phyloP scores from a whole-genome alignment of 2,888 invertebrate species.

The Tinea pellionella region DNA sequence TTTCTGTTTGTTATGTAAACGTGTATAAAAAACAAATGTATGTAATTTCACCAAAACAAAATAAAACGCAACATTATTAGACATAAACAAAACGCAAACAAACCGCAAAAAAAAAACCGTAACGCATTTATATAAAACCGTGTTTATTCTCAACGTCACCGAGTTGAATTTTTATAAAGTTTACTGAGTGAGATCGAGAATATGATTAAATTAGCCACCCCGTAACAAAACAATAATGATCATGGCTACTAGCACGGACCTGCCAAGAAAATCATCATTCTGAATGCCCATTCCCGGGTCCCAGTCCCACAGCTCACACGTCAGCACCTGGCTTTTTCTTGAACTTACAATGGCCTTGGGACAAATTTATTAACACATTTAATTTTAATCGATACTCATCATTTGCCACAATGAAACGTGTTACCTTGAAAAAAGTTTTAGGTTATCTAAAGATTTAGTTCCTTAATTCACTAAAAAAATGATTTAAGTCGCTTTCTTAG shows the following conservation, averaged over 20 bases:
- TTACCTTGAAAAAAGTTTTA: too few species aligned
- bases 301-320: slow-evolving; percentile 85
- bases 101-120: background rate
- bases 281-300: slow-evolving; percentile 83
- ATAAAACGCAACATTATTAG: background rate
- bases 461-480: too few species aligned
- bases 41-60: background rate
- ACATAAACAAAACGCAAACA: background rate
- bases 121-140: background rate
- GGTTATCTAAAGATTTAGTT: too few species aligned
- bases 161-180: background rate
- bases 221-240: background rate
- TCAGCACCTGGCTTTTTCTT: slow-evolving; percentile 78
- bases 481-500: too few species aligned
- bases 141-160: background rate
- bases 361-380: slow-evolving; percentile 41
- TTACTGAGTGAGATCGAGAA: background rate
- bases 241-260: slow-evolving; percentile 64
- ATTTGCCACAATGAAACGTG: background rate
- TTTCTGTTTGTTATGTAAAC: background rate
- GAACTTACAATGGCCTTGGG: slow-evolving; percentile 82
- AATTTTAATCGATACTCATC: slow-evolving; percentile 18
- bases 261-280: slow-evolving; percentile 87
- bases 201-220: background rate
- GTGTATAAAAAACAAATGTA: background rate